Conservation (phyloP, 2,113 vertebrate species). For the Octodon degus region DNA sequence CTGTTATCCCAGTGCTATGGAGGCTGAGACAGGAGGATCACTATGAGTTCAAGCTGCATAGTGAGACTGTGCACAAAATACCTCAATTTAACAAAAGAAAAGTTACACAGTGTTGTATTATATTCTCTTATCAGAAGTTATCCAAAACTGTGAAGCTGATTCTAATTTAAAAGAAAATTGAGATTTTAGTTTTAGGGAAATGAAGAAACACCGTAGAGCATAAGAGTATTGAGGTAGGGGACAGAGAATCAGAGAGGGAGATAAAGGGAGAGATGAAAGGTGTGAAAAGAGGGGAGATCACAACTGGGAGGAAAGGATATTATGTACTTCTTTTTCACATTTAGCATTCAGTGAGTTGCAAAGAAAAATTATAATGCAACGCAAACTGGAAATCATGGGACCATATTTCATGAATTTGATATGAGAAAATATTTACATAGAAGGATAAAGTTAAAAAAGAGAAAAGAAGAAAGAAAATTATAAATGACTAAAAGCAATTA, state of each 20-base stretch:
- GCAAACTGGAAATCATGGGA: not conserved
- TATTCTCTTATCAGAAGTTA: not conserved
- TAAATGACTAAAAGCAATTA: not conserved
- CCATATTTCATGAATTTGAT: not conserved
- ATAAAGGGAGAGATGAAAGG: not conserved
- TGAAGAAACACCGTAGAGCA: not conserved
- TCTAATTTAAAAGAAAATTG: not conserved
- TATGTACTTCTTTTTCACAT: not conserved
- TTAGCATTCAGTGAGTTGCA: not conserved
- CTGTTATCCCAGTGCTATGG: too few relatives aligned
- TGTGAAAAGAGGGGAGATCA: not conserved
- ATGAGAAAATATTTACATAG: not conserved
- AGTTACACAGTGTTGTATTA: not conserved
- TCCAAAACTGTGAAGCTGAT: not conserved
- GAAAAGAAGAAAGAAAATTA: not conserved
- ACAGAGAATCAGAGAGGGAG: accelerated
- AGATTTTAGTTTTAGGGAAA: not conserved
- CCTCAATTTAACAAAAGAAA: not conserved
- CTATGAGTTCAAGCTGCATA: too few relatives aligned
- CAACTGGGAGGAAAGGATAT: not conserved
- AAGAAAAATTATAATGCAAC: not conserved
- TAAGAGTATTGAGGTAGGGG: not conserved
- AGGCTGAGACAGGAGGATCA: too few relatives aligned
- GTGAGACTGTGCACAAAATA: too few relatives aligned
- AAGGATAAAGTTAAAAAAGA: not conserved